Conservation (phyloP, 2,888 invertebrate genomes). For the Dioctria linearis region DNA sequence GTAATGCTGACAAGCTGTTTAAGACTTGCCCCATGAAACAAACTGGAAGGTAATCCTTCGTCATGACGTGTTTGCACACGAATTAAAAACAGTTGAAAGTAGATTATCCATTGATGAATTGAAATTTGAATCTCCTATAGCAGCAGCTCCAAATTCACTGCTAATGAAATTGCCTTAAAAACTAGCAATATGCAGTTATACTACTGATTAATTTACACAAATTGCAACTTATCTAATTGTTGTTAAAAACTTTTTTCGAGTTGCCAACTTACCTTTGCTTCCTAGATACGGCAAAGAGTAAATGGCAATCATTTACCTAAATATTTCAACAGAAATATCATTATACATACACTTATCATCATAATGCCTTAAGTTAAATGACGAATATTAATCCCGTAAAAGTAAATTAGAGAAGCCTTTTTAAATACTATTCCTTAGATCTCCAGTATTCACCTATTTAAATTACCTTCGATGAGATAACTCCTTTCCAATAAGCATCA, state of each 20-base stretch:
- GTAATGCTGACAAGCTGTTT: slow-evolving; percentile 18
- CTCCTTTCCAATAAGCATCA: slow-evolving; percentile 31
- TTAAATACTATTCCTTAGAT: slow-evolving; percentile 3
- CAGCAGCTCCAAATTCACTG: slow-evolving; percentile 33
- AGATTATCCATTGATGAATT: not conserved
- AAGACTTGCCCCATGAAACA: not conserved
- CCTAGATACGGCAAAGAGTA: slow-evolving; percentile 55
- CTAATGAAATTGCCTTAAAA: slow-evolving; percentile 34
- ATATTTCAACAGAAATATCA: slow-evolving; percentile 5
- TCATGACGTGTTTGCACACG: slow-evolving; percentile 43
- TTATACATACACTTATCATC: slow-evolving; percentile 56
- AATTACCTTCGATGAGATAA: slow-evolving; percentile 26
- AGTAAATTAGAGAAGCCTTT: slow-evolving; percentile 21
- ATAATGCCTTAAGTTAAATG: slow-evolving; percentile 56
- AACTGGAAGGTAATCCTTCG: slow-evolving; percentile 15
- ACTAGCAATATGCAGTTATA: slow-evolving; percentile 23
- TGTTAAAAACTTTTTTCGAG: slow-evolving; percentile 23
- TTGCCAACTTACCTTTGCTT: slow-evolving; percentile 58
- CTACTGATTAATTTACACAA: slow-evolving; percentile 38
- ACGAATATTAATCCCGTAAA: slow-evolving; percentile 14
- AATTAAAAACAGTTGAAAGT: slow-evolving; percentile 26
- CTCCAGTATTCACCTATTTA: slow-evolving; percentile 59
- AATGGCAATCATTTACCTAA: slow-evolving; percentile 45
- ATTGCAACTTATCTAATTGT: slow-evolving; percentile 36
- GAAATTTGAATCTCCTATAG: slow-evolving; percentile 14